These are phyloP conservation scores for Smittia aterrima DNA, from an alignment of 2,888 invertebrate species.

Conservation along the genomic window DNA sequence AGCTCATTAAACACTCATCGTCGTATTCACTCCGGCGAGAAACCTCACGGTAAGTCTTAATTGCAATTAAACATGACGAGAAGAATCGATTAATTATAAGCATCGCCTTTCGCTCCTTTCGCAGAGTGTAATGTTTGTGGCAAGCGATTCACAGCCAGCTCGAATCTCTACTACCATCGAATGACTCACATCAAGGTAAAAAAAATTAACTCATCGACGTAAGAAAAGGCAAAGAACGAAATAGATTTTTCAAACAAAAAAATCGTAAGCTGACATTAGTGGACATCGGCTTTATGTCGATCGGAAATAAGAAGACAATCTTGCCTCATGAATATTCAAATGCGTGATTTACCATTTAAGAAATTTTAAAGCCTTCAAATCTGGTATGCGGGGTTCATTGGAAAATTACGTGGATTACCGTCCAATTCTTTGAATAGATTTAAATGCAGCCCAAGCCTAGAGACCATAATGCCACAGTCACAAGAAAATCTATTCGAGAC, in stretches of 20 bases:
- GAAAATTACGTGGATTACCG: background rate
- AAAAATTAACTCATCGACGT: constrained; percentile 62
- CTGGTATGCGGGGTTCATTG: background rate
- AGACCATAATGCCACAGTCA: background rate
- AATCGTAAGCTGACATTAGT: constrained; percentile 35
- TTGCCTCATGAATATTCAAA: constrained; percentile 34
- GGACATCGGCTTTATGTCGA: constrained; percentile 37
- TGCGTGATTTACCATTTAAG: constrained; percentile 39
- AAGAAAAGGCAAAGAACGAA: constrained; percentile 46
- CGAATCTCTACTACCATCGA: constrained; percentile 94
- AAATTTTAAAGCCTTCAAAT: constrained; percentile 1
- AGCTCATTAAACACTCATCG: constrained; percentile 93
- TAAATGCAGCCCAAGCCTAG: too few relatives aligned
- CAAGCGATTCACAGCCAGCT: constrained; percentile 92
- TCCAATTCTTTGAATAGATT: background rate
- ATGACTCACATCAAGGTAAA: constrained; percentile 97
- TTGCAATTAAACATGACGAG: constrained; percentile 55
- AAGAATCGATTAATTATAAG: constrained; percentile 58
- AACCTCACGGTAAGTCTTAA: constrained; percentile 64
- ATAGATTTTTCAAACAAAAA: background rate
- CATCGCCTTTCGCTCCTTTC: constrained; percentile 55
- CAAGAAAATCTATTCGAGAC: constrained; percentile 3
- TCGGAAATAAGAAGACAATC: background rate
- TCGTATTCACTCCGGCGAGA: constrained; percentile 94
- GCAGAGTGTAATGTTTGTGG: constrained; percentile 85